phyloP scores from a whole-genome alignment of 2,888 invertebrate genomes.

The Argynnis bischoffii region DNA sequence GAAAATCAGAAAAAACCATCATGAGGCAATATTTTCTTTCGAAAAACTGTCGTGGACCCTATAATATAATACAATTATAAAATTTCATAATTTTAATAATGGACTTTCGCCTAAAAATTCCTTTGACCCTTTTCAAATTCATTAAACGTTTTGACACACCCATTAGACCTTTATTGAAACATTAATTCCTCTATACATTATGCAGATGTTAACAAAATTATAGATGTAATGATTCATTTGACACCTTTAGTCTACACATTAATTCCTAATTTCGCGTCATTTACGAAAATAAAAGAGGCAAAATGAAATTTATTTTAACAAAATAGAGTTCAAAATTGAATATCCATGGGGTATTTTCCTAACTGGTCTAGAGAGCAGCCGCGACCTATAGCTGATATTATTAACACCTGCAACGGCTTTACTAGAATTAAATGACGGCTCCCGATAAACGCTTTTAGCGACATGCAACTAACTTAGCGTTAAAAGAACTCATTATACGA shows the following conservation, averaged over 20 bases:
- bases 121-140: too few relatives aligned
- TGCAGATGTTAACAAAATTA: not conserved
- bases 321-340: not conserved
- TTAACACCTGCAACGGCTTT: slow-evolving; percentile 51
- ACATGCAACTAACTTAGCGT: slow-evolving; percentile 51
- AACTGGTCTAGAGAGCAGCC: slow-evolving; percentile 38
- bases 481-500: slow-evolving; percentile 20
- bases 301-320: not conserved
- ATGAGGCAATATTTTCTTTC: too few relatives aligned
- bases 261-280: not conserved
- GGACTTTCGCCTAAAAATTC: too few relatives aligned
- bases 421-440: slow-evolving; percentile 55
- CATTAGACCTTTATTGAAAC: not conserved
- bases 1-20: too few relatives aligned
- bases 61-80: too few relatives aligned
- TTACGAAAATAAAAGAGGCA: not conserved
- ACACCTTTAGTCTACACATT: too few relatives aligned
- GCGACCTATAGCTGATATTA: slow-evolving; percentile 49
- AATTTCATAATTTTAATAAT: too few relatives aligned
- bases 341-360: not conserved
- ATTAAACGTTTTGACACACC: too few relatives aligned
- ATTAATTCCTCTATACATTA: not conserved
- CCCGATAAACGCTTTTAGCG: slow-evolving; percentile 62
- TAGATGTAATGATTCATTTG: not conserved
- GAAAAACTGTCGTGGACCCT: too few relatives aligned